Percentiles rank a stretch among this genome's conserved stretches.
Conservation (phyloP, 2,888 invertebrate species). For the Melikaiella ostensackeni region DNA sequence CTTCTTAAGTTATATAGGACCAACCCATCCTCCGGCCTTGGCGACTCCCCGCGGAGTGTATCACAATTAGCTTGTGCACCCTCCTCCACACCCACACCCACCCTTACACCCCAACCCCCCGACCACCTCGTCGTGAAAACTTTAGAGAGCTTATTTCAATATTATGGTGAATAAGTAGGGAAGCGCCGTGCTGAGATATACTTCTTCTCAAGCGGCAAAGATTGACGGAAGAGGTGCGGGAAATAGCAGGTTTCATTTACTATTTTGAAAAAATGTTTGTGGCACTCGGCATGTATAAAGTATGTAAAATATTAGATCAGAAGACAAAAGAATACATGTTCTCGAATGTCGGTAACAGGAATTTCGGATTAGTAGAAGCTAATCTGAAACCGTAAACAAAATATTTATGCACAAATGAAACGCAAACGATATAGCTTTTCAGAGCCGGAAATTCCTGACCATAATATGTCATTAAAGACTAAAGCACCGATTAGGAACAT, state of each 20-base stretch:
- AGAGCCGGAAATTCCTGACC: no score
- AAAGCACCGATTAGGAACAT: no score
- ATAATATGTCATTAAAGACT: no score
- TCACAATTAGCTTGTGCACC: constrained; percentile 74
- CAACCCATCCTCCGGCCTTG: constrained; percentile 43
- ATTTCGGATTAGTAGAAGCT: no score
- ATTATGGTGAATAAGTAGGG: constrained; percentile 64
- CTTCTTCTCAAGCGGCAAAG: constrained; percentile 7
- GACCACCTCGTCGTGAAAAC: constrained; percentile 56
- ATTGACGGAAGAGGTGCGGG: constrained; percentile 3
- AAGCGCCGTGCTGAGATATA: neutral
- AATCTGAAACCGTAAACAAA: no score
- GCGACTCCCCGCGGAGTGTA: constrained; percentile 73
- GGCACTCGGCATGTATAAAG: no score
- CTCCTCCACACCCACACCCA: constrained; percentile 53
- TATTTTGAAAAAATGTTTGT: no score
- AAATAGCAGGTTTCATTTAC: constrained; percentile 21
- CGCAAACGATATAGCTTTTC: no score
- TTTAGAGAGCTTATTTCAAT: constrained; percentile 69
- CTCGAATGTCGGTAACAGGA: no score
- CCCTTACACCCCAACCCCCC: constrained; percentile 47
- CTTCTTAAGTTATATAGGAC: constrained; percentile 69
- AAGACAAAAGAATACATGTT: no score
- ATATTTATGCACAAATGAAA: no score
- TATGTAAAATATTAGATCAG: no score